Percentiles rank a stretch among this genome's conserved stretches.
phyloP scores from a whole-genome alignment of 2,113 vertebrate species.

The Psittacula cyanocephala region DNA sequence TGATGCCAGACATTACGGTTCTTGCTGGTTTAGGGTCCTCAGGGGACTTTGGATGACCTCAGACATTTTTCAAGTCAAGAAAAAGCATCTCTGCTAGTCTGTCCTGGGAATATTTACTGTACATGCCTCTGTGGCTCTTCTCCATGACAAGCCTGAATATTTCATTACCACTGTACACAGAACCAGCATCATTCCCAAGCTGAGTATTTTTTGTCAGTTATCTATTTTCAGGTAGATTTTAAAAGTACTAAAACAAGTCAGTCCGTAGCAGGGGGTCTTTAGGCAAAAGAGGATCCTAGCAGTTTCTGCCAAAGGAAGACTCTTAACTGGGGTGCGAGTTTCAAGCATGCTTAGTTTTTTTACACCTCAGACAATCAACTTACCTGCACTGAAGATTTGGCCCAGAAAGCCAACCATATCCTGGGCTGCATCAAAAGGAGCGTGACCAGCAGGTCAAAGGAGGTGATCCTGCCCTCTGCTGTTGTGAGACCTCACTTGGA shows the following conservation, averaged over 20 bases:
- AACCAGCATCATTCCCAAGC: neutral
- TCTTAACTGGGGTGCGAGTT: neutral
- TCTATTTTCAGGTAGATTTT: neutral
- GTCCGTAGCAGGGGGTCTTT: neutral
- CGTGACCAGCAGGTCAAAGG: too few relatives aligned
- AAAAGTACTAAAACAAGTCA: neutral
- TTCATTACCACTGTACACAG: neutral
- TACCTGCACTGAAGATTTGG: neutral
- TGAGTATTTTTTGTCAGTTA: neutral
- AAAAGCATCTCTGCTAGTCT: neutral
- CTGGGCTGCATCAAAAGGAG: too few relatives aligned
- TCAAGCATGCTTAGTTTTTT: neutral
- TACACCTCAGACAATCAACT: neutral
- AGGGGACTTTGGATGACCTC: neutral
- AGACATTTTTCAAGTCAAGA: neutral
- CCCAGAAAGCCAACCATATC: too few relatives aligned
- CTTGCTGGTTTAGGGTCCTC: neutral
- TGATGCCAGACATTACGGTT: neutral
- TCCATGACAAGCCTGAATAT: neutral
- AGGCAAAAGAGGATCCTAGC: neutral
- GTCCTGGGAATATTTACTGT: neutral
- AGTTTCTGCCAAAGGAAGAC: neutral
- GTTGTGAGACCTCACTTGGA: too few relatives aligned
- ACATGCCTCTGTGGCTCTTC: neutral
- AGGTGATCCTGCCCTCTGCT: too few relatives aligned